These are phyloP conservation scores for Ostrea denselamellosa DNA, from an alignment of 1,140 invertebrate genomes.

Conservation along the genomic window DNA sequence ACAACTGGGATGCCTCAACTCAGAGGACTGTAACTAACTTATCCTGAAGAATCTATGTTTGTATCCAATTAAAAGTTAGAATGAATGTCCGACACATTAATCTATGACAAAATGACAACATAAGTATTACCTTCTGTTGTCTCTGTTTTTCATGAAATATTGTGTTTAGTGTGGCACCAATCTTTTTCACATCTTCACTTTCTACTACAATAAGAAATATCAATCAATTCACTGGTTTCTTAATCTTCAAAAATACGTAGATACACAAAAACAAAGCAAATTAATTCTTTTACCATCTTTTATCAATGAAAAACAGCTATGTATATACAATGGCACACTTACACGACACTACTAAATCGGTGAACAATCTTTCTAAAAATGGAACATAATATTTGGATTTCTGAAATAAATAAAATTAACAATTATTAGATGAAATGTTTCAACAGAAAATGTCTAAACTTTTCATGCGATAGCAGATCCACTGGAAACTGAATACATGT, in stretches of 20 bases:
- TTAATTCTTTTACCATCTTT: too few relatives aligned
- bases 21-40: too few relatives aligned
- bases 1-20: too few relatives aligned
- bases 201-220: conserved; percentile 56
- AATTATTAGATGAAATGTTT: not conserved
- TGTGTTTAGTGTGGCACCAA: conserved; percentile 56
- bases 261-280: too few relatives aligned
- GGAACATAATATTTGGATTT: conserved; percentile 60
- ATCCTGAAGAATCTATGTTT: too few relatives aligned
- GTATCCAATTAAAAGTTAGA: too few relatives aligned
- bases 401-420: conserved; percentile 55
- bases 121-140: conserved; percentile 57
- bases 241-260: too few relatives aligned
- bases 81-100: too few relatives aligned
- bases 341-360: conserved; percentile 61
- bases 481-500: not conserved
- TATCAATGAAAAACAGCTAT: too few relatives aligned
- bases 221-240: not conserved
- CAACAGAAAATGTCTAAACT: too few relatives aligned
- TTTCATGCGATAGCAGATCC: too few relatives aligned
- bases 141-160: conserved; percentile 67
- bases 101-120: too few relatives aligned
- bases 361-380: conserved; percentile 63
- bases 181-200: conserved; percentile 61
- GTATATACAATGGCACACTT: conserved; percentile 48